These are phyloP conservation scores for Drosophila cognata DNA, from an alignment of 2,888 invertebrate species.

Conservation along the genomic window DNA sequence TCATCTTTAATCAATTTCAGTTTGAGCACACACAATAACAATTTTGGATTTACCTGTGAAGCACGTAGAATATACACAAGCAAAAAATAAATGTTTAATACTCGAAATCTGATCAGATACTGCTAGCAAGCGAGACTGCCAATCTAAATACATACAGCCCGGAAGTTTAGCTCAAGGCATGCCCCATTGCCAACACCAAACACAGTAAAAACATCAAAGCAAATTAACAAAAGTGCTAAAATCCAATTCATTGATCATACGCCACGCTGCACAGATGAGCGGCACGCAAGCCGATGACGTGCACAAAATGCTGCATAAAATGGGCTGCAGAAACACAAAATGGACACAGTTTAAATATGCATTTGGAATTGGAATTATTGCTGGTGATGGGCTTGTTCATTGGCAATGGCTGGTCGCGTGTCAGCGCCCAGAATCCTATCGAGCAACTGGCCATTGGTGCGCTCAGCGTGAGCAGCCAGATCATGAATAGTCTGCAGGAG, in stretches of 20 bases:
- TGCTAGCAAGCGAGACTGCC: conserved; percentile 49
- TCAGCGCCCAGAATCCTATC: conserved; percentile 46
- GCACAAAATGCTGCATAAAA: conserved; percentile 34
- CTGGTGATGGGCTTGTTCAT: conserved; percentile 28
- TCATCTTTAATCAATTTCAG: conserved; percentile 44
- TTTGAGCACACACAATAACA: conserved; percentile 4
- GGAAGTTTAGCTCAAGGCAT: conserved; percentile 23
- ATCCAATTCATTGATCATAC: conserved; percentile 29
- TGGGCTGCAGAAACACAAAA: not conserved
- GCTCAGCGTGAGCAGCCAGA: conserved; percentile 53
- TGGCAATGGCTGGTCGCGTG: conserved; percentile 39
- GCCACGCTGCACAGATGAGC: conserved; percentile 41
- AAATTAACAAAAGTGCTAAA: conserved; percentile 4
- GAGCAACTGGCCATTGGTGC: conserved; percentile 54
- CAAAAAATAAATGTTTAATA: conserved; percentile 34
- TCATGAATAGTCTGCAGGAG: conserved; percentile 54
- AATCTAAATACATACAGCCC: not conserved
- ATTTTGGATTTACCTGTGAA: conserved; percentile 20
- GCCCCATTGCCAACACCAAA: not conserved
- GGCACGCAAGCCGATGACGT: conserved; percentile 42
- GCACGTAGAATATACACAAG: not conserved
- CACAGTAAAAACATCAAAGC: not conserved
- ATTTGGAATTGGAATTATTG: conserved; percentile 34
- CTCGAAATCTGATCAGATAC: conserved; percentile 29
- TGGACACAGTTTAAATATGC: conserved; percentile 43